Conservation (phyloP, 2,888 invertebrate genomes). For the Hesperia comma region DNA sequence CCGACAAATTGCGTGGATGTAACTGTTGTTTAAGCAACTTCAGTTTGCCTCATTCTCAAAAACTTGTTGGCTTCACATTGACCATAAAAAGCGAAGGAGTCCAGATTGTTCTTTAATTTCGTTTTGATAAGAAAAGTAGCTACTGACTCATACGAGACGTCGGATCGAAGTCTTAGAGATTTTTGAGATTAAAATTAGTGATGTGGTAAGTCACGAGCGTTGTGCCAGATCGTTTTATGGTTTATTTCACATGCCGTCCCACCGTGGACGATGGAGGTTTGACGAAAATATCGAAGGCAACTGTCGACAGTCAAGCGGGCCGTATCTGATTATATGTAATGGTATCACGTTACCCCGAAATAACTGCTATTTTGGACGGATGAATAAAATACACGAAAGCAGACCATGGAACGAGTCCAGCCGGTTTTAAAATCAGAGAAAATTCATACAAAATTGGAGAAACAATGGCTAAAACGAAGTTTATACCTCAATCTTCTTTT, state of each 20-base stretch:
- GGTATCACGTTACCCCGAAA: conserved; percentile 68
- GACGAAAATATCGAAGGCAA: conserved; percentile 74
- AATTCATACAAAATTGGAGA: not conserved
- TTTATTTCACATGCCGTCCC: conserved; percentile 64
- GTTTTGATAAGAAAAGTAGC: conserved; percentile 54
- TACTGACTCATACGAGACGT: conserved; percentile 53
- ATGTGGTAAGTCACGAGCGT: conserved; percentile 16
- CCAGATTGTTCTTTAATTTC: conserved; percentile 57
- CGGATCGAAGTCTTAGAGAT: conserved; percentile 1
- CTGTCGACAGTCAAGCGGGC: conserved; percentile 67
- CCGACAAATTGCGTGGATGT: conserved; percentile 53
- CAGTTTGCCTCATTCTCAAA: conserved; percentile 64
- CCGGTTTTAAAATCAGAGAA: conserved; percentile 12
- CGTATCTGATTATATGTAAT: conserved; percentile 39
- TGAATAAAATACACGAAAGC: conserved; percentile 51
- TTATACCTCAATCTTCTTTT: not conserved
- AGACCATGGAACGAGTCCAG: conserved; percentile 38
- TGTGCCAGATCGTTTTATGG: conserved; percentile 55
- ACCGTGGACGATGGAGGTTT: conserved; percentile 57
- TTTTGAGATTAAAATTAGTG: conserved; percentile 1
- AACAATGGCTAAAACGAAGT: conserved; percentile 1
- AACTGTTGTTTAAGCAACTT: conserved; percentile 51
- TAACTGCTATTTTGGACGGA: conserved; percentile 64
- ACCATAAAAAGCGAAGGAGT: conserved; percentile 63
- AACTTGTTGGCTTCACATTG: conserved; percentile 76